Evolutionary conservation across 2,113 vertebrate species (phyloP), one percentile per base, ranked within the genome.

Genomic region (Grus americana): DNA sequence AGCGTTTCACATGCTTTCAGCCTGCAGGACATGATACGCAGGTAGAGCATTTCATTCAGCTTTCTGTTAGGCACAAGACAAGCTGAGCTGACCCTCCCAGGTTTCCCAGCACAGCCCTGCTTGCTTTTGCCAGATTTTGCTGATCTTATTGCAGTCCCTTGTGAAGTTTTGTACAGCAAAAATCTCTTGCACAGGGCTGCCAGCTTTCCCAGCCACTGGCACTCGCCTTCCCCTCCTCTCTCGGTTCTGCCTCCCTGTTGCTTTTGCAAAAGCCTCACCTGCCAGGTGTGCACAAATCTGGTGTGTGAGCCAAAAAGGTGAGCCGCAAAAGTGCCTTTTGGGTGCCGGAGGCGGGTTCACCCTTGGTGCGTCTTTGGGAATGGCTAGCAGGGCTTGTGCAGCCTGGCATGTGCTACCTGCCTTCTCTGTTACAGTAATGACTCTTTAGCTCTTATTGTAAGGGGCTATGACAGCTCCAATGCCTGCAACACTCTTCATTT

Each of bases 101-200:
- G 24, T 57, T 87, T 88, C 62, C 42, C 34, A 83, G 71, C 67
- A 61, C 26, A 73, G 57, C 36, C 22, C 24, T 46, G 3, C 67
- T 88, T 67, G 32, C 52, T 65, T 90, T 79, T 52, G 29, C 58
- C 29, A 86, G 46, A 17, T 66, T 49, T 61, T 90, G 67, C 44
- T 47, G 44, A 47, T 65, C 24, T 74, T 88, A 54, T 6, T 84
- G 57, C 67, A 88, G 72, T 15, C 11, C 29, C 22, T 86, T 73
- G 40, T 0, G 17, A 72, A 27, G 36, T 79, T 78, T 58, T 0
- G 3, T 61, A 29, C 17, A 59, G 66, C 0, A 0, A 6, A 92
- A 75, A 21, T 65, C 75, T 80, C 12, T 57, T 46, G 47, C 4
- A 4, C 46, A 52, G 72, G 90, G 49, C 79, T 3, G 5, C 38